phyloP scores from a whole-genome alignment of 1,140 invertebrate species.

The Temnothorax curvispinosus region DNA sequence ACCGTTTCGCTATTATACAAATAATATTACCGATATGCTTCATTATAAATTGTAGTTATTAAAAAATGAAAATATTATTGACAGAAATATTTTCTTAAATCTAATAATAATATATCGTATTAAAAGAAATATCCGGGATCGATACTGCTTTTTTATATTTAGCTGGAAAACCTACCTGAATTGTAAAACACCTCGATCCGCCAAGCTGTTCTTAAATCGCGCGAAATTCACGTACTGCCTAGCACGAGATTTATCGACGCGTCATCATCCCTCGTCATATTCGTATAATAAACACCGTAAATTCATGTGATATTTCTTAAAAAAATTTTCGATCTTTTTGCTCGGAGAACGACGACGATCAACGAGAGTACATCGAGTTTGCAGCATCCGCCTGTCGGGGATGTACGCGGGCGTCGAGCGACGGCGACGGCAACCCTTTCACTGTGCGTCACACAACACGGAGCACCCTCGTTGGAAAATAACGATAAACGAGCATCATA shows the following conservation, averaged over 20 bases:
- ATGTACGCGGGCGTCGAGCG: background rate
- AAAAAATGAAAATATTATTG: too few relatives aligned
- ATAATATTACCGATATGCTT: too few relatives aligned
- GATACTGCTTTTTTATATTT: background rate
- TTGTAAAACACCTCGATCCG: constrained; percentile 23
- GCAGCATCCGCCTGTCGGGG: constrained; percentile 17
- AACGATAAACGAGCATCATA: background rate
- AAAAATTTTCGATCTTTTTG: background rate
- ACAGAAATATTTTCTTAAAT: background rate
- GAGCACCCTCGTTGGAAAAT: background rate
- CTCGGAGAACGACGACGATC: background rate
- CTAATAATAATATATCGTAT: background rate
- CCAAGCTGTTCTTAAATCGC: constrained; percentile 10
- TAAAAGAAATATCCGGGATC: background rate
- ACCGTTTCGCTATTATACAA: too few relatives aligned
- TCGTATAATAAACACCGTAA: background rate
- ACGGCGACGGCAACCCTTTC: background rate
- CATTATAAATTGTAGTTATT: too few relatives aligned
- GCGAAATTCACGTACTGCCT: constrained; percentile 5
- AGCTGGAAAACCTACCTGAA: constrained; percentile 18
- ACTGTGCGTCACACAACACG: constrained; percentile 7
- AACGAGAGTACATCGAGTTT: background rate
- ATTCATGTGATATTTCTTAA: background rate
- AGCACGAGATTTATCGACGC: constrained; percentile 9
- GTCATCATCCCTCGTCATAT: background rate